These are phyloP conservation scores for Nycticebus coucang DNA, from an alignment of 2,113 vertebrate genomes.

Conservation along the genomic window DNA sequence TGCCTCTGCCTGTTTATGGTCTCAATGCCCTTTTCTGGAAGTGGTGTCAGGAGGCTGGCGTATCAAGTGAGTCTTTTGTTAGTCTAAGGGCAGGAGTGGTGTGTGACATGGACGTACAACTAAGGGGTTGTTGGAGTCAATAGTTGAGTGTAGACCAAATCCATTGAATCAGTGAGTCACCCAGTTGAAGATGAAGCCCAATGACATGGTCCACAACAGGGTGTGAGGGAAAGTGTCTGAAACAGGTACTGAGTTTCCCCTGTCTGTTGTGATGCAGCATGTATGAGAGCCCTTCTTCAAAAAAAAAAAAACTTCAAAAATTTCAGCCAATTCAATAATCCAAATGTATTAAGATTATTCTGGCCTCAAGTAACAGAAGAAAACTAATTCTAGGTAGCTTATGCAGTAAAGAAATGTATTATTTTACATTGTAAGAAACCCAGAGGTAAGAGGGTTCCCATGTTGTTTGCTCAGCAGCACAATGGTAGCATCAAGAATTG, in stretches of 20 bases:
- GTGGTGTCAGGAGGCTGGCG: not conserved
- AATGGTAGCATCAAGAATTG: not conserved
- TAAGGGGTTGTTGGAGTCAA: not conserved
- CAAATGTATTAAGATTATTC: not conserved
- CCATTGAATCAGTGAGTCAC: not conserved
- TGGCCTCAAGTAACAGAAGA: not conserved
- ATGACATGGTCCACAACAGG: not conserved
- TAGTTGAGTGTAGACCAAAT: not conserved
- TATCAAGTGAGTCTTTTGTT: not conserved
- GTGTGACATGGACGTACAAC: not conserved
- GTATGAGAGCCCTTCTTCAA: not conserved
- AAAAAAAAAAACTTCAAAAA: not conserved
- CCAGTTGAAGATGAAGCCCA: not conserved
- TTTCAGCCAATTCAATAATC: not conserved
- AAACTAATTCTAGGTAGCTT: not conserved
- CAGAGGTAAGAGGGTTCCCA: not conserved
- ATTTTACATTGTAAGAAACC: not conserved
- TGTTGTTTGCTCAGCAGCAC: not conserved
- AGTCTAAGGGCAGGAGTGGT: not conserved
- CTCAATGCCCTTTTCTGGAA: not conserved
- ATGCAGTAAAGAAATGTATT: not conserved
- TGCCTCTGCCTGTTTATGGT: not conserved
- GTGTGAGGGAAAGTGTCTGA: not conserved
- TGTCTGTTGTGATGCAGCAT: not conserved
- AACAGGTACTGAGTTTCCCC: not conserved